A percentile compares a stretch with the other conserved stretches of the same genome.
Evolutionary conservation across 2,888 invertebrate species (phyloP).

Genomic region (Meiosimyza platycephala): DNA sequence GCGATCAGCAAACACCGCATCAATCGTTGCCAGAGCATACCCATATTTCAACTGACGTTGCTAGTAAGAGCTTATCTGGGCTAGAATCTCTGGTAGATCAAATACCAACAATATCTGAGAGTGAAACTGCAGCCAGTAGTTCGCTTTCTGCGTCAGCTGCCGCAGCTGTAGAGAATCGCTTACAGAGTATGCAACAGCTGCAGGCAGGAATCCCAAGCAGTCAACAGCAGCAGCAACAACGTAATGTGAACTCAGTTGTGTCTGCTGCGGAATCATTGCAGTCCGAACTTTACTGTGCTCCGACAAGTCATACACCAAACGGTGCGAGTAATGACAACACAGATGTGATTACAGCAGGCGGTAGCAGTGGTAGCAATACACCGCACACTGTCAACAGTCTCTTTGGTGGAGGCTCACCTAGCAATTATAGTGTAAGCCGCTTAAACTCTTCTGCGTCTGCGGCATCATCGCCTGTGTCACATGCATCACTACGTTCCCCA

Average conservation of each 20-base stretch:
- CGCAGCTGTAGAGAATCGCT: constrained; percentile 56
- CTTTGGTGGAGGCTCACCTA: constrained; percentile 33
- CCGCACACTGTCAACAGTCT: constrained; percentile 29
- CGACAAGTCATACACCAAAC: constrained; percentile 34
- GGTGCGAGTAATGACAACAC: constrained; percentile 9
- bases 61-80: constrained; percentile 88
- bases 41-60: constrained; percentile 71
- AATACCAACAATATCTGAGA: constrained; percentile 88
- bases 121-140: constrained; percentile 65
- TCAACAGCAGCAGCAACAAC: constrained; percentile 50
- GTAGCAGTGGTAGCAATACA: constrained; percentile 37
- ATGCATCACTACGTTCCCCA: constrained; percentile 34
- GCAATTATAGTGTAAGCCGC: constrained; percentile 35
- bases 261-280: constrained; percentile 29
- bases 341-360: constrained; percentile 12
- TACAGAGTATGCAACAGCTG: constrained; percentile 40
- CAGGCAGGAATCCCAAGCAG: constrained; percentile 40
- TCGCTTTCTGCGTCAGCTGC: constrained; percentile 47
- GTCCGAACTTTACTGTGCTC: constrained; percentile 7
- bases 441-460: constrained; percentile 36
- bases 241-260: constrained; percentile 36
- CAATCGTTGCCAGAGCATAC: constrained; percentile 38
- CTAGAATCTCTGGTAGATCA: constrained; percentile 91
- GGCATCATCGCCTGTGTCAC: constrained; percentile 33
- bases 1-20: not conserved